Evolutionary conservation across 92 coral and sea anemone genomes (phyloP).

Genomic region (Palythoa grandiflora): DNA sequence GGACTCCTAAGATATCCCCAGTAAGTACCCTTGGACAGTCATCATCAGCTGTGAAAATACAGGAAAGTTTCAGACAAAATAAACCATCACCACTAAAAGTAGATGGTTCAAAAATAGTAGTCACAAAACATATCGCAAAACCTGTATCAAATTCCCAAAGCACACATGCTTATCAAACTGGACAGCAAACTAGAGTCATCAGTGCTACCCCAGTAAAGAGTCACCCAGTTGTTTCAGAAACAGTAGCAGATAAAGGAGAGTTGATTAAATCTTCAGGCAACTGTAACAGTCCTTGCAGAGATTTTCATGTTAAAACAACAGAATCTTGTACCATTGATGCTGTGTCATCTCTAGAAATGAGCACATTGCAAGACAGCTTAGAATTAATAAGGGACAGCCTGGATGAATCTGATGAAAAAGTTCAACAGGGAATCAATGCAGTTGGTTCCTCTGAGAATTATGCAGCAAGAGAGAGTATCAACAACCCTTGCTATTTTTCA

Average conservation of each 20-base stretch:
- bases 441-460: neutral
- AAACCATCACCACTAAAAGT: neutral
- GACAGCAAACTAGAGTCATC: neutral
- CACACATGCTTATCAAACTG: neutral
- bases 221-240: neutral
- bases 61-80: neutral
- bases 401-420: constrained; percentile 43
- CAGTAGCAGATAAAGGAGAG: neutral
- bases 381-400: constrained; percentile 77
- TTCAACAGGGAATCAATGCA: neutral
- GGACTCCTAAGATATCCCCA: neutral
- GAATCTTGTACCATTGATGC: constrained; percentile 12
- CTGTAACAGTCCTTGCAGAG: neutral
- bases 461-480: neutral
- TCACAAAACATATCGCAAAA: neutral
- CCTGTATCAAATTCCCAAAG: neutral
- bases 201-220: neutral
- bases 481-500: neutral
- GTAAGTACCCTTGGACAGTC: neutral
- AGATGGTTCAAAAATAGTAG: neutral
- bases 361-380: constrained; percentile 65
- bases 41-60: neutral
- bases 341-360: neutral
- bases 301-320: neutral
- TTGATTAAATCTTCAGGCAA: neutral